phyloP scores from a whole-genome alignment of 2,113 vertebrate genomes.

The Sceloporus undulatus region DNA sequence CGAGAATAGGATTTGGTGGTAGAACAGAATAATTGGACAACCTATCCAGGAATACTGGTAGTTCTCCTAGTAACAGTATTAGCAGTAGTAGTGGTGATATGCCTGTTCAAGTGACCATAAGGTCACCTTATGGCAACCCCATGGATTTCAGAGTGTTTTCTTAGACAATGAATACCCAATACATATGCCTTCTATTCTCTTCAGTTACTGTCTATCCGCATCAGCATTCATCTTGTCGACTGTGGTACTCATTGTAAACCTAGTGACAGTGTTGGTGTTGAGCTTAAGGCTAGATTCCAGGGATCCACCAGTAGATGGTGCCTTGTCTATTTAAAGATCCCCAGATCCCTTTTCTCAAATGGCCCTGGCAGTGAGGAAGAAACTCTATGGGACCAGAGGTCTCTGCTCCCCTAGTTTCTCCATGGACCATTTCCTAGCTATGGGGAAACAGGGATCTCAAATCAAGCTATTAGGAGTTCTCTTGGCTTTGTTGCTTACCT shows the following conservation, averaged over 20 bases:
- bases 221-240: no score
- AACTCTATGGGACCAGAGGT: neutral
- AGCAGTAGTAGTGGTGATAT: no score
- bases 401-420: neutral
- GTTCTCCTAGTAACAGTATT: no score
- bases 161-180: no score
- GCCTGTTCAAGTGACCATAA: no score
- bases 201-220: neutral
- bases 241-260: neutral
- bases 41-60: neutral
- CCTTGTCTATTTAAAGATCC: neutral
- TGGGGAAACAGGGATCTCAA: neutral
- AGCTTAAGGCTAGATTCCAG: neutral
- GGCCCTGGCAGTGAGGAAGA: neutral
- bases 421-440: neutral
- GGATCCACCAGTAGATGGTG: neutral
- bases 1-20: neutral
- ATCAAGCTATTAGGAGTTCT: neutral
- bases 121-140: no score
- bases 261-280: no score
- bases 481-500: no score
- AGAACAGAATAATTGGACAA: neutral
- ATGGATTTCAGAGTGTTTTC: no score
- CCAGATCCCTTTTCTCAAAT: neutral
- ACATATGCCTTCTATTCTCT: neutral